phyloP scores from a whole-genome alignment of 2,113 vertebrate genomes.

The Podarcis muralis region DNA sequence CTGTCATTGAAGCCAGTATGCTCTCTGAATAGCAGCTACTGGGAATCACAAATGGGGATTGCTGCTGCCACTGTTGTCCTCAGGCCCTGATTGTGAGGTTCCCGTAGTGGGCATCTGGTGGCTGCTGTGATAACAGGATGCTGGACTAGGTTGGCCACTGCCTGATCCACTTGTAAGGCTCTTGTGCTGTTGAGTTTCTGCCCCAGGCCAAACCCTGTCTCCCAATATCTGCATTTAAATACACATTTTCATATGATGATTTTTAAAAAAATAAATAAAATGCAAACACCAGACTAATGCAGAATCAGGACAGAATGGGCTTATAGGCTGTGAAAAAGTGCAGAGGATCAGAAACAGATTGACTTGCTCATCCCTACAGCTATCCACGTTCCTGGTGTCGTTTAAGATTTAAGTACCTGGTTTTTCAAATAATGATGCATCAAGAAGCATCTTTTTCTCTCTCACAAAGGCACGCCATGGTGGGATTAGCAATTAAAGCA shows the following conservation, averaged over 20 bases:
- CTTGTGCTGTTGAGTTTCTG: too few relatives aligned
- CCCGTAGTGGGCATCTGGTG: too few relatives aligned
- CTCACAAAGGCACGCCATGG: neutral
- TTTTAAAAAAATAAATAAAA: neutral
- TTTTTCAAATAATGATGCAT: neutral
- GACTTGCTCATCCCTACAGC: neutral
- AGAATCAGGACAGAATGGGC: neutral
- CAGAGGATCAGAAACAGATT: neutral
- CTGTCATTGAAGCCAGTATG: too few relatives aligned
- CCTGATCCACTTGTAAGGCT: too few relatives aligned
- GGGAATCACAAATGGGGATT: too few relatives aligned
- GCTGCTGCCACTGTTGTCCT: too few relatives aligned
- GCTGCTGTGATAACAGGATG: too few relatives aligned
- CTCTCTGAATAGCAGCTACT: too few relatives aligned
- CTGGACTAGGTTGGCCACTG: too few relatives aligned
- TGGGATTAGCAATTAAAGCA: constrained; percentile 14
- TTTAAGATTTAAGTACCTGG: neutral
- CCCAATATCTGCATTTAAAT: neutral
- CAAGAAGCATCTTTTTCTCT: neutral
- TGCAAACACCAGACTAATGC: neutral
- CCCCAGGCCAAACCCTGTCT: too few relatives aligned
- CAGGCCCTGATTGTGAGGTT: too few relatives aligned
- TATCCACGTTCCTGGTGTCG: neutral
- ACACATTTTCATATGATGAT: neutral
- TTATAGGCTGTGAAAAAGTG: too few relatives aligned